Conservation (phyloP, 2,797 vertebrate genomes). For the Acanthurus tractus region DNA sequence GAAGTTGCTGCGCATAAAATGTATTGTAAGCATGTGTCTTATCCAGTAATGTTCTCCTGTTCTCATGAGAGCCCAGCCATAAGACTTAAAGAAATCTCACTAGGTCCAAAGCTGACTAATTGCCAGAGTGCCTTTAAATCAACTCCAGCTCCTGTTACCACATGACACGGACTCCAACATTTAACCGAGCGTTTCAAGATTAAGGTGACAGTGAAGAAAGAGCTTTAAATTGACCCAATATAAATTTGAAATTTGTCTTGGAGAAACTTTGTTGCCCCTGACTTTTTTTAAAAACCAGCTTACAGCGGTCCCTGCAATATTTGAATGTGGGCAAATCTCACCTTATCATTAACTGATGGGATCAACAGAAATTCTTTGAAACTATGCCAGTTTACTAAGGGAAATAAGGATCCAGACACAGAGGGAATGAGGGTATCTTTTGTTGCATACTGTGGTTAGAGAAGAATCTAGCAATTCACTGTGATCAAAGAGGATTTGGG, state of each 20-base stretch:
- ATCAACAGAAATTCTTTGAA: slow-evolving; percentile 33
- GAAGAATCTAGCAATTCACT: slow-evolving; percentile 55
- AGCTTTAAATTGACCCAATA: slow-evolving; percentile 21
- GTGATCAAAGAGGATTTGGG: slow-evolving; percentile 54
- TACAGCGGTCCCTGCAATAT: not conserved
- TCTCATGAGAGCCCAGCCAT: not conserved
- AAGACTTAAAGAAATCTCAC: slow-evolving; percentile 18
- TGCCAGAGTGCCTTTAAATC: slow-evolving; percentile 15
- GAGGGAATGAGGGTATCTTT: slow-evolving; percentile 41
- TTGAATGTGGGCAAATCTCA: not conserved
- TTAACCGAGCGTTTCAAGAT: slow-evolving; percentile 8
- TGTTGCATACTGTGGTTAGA: slow-evolving; percentile 51
- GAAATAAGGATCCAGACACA: slow-evolving; percentile 21
- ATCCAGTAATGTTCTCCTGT: slow-evolving; percentile 8
- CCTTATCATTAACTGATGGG: not conserved
- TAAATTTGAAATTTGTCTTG: not conserved
- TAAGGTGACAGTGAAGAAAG: slow-evolving; percentile 2
- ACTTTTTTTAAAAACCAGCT: not conserved
- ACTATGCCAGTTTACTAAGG: slow-evolving; percentile 18
- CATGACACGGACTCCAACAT: not conserved
- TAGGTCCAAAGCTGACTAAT: slow-evolving; percentile 15
- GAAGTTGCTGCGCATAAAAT: not conserved
- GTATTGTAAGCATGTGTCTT: not conserved
- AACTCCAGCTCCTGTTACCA: slow-evolving; percentile 17
- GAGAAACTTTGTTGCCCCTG: not conserved